Conservation (phyloP, 2,113 vertebrate species). For the Tupaia tana region DNA sequence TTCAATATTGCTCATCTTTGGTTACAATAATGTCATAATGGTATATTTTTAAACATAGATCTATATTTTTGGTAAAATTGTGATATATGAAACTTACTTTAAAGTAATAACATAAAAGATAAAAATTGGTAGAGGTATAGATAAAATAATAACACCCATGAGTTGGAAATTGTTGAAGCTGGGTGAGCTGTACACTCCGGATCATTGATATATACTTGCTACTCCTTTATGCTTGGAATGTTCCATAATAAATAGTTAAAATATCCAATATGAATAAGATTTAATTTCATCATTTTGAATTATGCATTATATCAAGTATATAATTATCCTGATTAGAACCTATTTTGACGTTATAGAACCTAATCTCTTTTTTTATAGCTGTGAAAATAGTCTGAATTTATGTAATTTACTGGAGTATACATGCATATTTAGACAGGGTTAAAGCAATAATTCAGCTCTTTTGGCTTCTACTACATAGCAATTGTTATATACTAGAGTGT, state of each 20-base stretch:
- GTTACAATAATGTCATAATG: not conserved
- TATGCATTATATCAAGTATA: not conserved
- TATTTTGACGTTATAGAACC: not conserved
- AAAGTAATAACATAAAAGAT: not conserved
- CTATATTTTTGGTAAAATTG: not conserved
- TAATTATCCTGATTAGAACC: not conserved
- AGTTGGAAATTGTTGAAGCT: not conserved
- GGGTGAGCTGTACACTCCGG: not conserved
- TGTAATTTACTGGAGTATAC: not conserved
- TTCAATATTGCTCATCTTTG: not conserved
- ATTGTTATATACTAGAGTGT: not conserved
- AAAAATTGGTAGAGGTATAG: not conserved
- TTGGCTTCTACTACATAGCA: not conserved
- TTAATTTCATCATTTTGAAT: not conserved
- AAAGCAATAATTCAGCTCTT: not conserved
- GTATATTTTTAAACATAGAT: not conserved
- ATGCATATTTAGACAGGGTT: not conserved
- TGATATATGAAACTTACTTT: not conserved
- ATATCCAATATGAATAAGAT: not conserved
- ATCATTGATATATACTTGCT: not conserved
- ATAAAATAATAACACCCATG: not conserved
- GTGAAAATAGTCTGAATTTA: not conserved
- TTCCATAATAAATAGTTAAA: not conserved
- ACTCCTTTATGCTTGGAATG: not conserved
- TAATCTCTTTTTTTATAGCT: not conserved